Evolutionary conservation across 2,888 invertebrate genomes (phyloP).

Genomic region (Dioctria rufipes): DNA sequence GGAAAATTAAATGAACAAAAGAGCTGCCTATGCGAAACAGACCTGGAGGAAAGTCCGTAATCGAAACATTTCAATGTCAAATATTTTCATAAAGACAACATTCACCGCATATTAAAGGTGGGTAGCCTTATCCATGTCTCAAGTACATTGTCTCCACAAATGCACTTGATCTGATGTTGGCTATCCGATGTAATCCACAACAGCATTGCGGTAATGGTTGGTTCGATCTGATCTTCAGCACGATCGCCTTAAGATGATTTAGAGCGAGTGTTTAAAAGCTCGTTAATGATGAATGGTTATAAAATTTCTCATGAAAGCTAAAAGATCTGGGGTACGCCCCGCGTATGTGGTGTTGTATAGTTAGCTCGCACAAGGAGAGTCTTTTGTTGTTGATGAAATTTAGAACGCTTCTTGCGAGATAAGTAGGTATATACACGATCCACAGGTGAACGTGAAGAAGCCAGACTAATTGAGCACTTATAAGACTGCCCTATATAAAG

Average conservation of each 20-base stretch:
- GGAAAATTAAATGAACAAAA: constrained; percentile 32
- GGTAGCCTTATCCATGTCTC: constrained; percentile 10
- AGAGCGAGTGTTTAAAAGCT: neutral
- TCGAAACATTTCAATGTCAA: constrained; percentile 41
- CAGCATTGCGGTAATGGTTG: neutral
- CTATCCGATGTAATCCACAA: neutral
- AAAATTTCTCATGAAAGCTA: neutral
- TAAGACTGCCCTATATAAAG: constrained; percentile 41
- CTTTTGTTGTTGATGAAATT: constrained; percentile 32
- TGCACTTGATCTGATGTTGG: neutral
- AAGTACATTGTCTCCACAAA: constrained; percentile 2
- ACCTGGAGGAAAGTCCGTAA: constrained; percentile 15
- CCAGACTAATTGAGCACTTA: neutral
- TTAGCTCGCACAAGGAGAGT: neutral
- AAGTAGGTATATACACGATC: neutral
- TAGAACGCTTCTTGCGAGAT: constrained; percentile 7
- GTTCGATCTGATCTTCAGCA: neutral
- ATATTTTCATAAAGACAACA: constrained; percentile 43
- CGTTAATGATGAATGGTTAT: neutral
- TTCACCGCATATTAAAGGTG: constrained; percentile 36
- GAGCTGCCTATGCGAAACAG: neutral
- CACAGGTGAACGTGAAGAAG: constrained; percentile 3
- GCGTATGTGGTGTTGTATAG: neutral
- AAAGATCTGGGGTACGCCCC: neutral
- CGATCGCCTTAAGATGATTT: neutral